Evolutionary conservation across 1,140 invertebrate species (phyloP), one percentile per base, ranked within the genome.

Genomic region (Drosophila littoralis): DNA sequence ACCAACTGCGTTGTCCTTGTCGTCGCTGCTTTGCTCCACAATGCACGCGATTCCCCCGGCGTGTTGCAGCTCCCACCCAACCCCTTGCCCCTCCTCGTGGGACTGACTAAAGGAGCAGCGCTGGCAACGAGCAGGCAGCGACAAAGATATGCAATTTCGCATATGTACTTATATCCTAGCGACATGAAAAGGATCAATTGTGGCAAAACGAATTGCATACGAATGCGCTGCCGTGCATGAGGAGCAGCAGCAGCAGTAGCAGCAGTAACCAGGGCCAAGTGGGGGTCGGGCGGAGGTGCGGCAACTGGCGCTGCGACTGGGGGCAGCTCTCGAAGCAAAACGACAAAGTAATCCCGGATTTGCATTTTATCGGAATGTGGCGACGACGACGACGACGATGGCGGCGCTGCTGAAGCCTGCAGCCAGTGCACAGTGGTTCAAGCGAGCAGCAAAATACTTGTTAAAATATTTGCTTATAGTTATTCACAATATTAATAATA

Each of bases 181-280:
- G 84, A 89, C 84, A 89, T 89, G 84, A 89, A 89, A 89, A 89
- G 84, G 84, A 89, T 89, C 84, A 89, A 89, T 89, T 89, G 84
- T 89, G 84, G 84, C 85, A 90, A 89, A 89, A 89, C 84, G 84
- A 89, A 89, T 89, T 89, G 84, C 84, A 89, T 89, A 89, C 84
- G 84, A 89, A 89, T 89, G 84, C 80, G 77, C 81, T 79, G 66
- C 57, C 64, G 75, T 68, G 79, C 74, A 75, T 68, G 58, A 61
- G 64, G 15, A 57, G 61, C 55, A 33, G 9, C 22, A 32, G 8
- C 52, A 46, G 10, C 13, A 36, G 33, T 6, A 22, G 6, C 15
- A 6, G 28, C 9, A 13, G 13, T 1, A 15, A 10, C 10, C 10
- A 43, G 12, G 22, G 22, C 1, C 9, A 9, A 28, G 35, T 15